Evolutionary conservation across 2,888 invertebrate genomes (phyloP).

Genomic region (Urechis unicinctus): DNA sequence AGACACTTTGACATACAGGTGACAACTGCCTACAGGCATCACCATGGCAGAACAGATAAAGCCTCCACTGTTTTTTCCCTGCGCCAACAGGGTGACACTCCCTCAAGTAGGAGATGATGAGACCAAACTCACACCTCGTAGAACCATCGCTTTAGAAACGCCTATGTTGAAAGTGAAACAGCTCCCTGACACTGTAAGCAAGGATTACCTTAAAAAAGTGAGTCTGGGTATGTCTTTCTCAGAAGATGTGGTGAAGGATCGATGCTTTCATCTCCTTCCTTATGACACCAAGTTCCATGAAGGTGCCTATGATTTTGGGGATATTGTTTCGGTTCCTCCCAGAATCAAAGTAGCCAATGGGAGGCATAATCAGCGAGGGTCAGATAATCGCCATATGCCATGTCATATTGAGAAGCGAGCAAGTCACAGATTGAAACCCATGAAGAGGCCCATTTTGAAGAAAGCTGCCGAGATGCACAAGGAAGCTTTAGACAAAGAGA

Average conservation of each 20-base stretch:
- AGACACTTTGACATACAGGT: too few relatives aligned
- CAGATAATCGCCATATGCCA: slow-evolving; percentile 34
- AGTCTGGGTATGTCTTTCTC: slow-evolving; percentile 38
- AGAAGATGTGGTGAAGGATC: slow-evolving; percentile 43
- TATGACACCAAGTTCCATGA: slow-evolving; percentile 42
- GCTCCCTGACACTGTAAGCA: slow-evolving; percentile 11
- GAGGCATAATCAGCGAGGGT: slow-evolving; percentile 31
- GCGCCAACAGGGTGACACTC: slow-evolving; percentile 36
- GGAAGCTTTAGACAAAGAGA: slow-evolving; percentile 21
- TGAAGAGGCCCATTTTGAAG: slow-evolving; percentile 30
- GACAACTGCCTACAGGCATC: too few relatives aligned
- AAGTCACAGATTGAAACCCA: slow-evolving; percentile 31
- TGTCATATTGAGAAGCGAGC: slow-evolving; percentile 31
- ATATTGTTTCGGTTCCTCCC: slow-evolving; percentile 25
- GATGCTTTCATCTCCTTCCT: slow-evolving; percentile 42
- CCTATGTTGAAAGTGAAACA: background rate
- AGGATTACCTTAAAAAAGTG: slow-evolving; percentile 32
- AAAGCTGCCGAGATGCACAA: slow-evolving; percentile 32
- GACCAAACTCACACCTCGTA: slow-evolving; percentile 17
- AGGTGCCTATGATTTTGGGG: slow-evolving; percentile 34
- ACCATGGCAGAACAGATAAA: too few relatives aligned
- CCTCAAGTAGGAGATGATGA: slow-evolving; percentile 37
- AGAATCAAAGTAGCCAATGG: slow-evolving; percentile 26
- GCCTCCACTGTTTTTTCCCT: too few relatives aligned
- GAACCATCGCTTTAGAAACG: slow-evolving; percentile 3